Evolutionary conservation across 2,113 vertebrate species (phyloP).

Genomic region (Barnardius zonarius): DNA sequence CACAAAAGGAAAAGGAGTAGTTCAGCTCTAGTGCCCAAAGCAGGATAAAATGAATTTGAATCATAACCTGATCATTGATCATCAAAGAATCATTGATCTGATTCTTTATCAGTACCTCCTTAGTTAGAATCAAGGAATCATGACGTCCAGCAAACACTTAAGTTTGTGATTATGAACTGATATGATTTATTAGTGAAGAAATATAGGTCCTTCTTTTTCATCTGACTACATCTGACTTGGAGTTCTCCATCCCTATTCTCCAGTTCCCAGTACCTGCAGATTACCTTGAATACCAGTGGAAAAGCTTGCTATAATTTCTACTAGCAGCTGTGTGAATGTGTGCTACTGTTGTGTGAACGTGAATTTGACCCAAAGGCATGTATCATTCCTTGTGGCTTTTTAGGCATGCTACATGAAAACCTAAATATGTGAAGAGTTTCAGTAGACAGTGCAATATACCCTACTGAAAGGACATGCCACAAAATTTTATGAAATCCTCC

Average conservation of each 20-base stretch:
- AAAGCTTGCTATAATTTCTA: neutral
- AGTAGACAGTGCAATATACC: neutral
- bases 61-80: neutral
- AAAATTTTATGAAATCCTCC: constrained; percentile 26
- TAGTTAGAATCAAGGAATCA: neutral
- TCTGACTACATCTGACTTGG: neutral
- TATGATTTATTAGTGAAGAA: neutral
- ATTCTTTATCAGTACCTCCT: neutral
- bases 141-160: neutral
- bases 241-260: neutral
- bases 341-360: neutral
- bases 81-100: neutral
- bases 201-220: neutral
- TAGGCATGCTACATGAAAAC: neutral
- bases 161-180: neutral
- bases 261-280: neutral
- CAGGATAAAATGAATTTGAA: neutral
- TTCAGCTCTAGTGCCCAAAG: neutral
- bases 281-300: neutral
- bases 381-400: neutral
- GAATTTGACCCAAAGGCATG: neutral
- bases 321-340: neutral
- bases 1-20: neutral
- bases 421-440: neutral
- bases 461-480: neutral